Conservation (phyloP, 2,113 vertebrate species). For the Peromyscus polionotus region DNA sequence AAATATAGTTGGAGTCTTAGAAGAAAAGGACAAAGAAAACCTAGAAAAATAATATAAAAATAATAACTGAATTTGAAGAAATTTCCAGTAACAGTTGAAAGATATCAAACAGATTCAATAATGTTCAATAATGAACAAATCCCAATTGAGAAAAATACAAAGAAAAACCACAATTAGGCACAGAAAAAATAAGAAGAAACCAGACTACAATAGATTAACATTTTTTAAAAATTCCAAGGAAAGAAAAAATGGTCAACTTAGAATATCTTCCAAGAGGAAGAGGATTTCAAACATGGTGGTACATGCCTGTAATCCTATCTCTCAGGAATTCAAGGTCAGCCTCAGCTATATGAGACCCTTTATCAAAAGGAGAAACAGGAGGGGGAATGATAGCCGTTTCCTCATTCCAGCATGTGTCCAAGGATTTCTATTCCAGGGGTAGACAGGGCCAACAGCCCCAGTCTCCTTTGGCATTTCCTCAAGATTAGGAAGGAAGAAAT, state of each 20-base stretch:
- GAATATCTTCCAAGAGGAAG: conserved; percentile 33
- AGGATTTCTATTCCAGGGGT: background rate
- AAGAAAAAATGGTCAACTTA: background rate
- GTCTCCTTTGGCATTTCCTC: background rate
- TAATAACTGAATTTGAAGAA: conserved; percentile 3
- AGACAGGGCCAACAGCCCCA: background rate
- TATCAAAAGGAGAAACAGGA: background rate
- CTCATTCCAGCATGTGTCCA: background rate
- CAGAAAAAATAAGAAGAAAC: background rate
- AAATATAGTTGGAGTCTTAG: background rate
- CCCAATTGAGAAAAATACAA: background rate
- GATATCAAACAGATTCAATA: background rate
- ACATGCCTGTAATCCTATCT: background rate
- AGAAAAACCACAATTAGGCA: background rate
- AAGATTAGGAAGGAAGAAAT: background rate
- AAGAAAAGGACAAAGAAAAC: background rate
- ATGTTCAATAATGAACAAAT: conserved; percentile 36
- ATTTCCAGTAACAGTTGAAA: background rate
- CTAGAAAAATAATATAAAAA: background rate
- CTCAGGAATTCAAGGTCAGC: background rate
- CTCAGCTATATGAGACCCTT: background rate
- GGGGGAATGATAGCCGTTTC: background rate
- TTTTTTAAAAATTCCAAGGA: background rate
- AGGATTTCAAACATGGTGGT: too few relatives aligned
- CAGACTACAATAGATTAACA: background rate